Percentiles rank a stretch among this genome's conserved stretches.
These are phyloP conservation scores for Microctonus aethiopoides DNA, from an alignment of 2,888 invertebrate species.

Conservation along the genomic window DNA sequence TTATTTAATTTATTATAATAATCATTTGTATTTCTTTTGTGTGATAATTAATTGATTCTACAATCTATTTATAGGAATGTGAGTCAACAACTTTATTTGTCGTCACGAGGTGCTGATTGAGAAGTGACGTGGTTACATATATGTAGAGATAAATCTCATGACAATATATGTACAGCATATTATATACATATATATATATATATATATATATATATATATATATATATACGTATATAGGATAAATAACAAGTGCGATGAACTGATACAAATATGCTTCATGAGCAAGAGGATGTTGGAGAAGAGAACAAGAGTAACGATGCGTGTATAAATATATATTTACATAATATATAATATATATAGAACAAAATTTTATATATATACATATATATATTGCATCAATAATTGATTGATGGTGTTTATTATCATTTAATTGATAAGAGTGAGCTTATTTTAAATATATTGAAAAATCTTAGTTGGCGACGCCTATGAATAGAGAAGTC, in stretches of 20 bases:
- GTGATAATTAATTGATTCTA: neutral
- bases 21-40: neutral
- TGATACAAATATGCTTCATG: neutral
- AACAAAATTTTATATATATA: too few species aligned
- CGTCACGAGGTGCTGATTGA: neutral
- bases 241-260: neutral
- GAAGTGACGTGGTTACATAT: neutral
- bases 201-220: too few species aligned
- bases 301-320: neutral
- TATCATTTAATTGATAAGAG: neutral
- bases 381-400: too few species aligned
- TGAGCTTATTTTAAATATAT: neutral
- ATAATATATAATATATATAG: neutral
- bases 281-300: neutral
- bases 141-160: neutral
- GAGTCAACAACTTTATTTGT: neutral
- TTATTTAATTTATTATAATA: neutral
- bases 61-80: neutral
- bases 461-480: slow-evolving; percentile 18
- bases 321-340: too few species aligned
- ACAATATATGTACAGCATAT: neutral
- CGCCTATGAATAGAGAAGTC: slow-evolving; percentile 33
- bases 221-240: too few species aligned
- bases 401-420: too few species aligned
- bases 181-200: too few species aligned